These are phyloP conservation scores for Odiellus spinosus DNA, from an alignment of 2,888 invertebrate species.

Conservation along the genomic window DNA sequence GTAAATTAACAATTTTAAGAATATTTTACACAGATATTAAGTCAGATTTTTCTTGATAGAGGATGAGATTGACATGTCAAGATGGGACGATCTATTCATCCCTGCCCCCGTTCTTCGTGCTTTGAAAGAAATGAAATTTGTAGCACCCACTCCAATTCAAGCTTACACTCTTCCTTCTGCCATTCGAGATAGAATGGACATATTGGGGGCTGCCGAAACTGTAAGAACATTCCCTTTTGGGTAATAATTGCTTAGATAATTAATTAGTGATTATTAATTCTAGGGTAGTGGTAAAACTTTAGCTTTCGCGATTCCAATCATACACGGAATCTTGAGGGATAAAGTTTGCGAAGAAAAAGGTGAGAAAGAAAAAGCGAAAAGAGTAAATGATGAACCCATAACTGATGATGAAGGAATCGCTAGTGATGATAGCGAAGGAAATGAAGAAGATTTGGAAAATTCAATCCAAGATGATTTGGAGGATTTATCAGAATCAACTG, in stretches of 20 bases:
- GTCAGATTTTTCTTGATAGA: constrained; percentile 1
- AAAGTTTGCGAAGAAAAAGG: constrained; percentile 11
- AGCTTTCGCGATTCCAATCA: constrained; percentile 88
- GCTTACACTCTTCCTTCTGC: constrained; percentile 39
- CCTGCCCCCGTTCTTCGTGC: constrained; percentile 52
- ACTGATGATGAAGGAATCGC: no score
- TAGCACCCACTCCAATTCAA: constrained; percentile 77
- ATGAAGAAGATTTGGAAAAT: no score
- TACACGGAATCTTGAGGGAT: constrained; percentile 62
- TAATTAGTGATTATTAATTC: constrained; percentile 11
- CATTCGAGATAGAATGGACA: constrained; percentile 70
- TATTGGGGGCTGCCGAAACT: constrained; percentile 96
- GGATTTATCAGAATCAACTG: no score
- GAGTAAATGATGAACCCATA: no score
- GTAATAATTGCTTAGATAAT: not conserved
- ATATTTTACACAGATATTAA: not conserved
- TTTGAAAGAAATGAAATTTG: constrained; percentile 56
- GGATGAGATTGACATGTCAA: constrained; percentile 19
- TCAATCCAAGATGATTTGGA: no score
- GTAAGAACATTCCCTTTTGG: constrained; percentile 24
- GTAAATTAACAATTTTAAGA: constrained; percentile 10
- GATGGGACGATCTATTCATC: constrained; percentile 38
- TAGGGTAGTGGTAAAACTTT: constrained; percentile 93
- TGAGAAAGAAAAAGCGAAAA: no score
- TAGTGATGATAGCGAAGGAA: no score